Evolutionary conservation across 2,797 vertebrate species (phyloP), one percentile per base, ranked within the genome.

Genomic region (Pyrocephalus nanus): DNA sequence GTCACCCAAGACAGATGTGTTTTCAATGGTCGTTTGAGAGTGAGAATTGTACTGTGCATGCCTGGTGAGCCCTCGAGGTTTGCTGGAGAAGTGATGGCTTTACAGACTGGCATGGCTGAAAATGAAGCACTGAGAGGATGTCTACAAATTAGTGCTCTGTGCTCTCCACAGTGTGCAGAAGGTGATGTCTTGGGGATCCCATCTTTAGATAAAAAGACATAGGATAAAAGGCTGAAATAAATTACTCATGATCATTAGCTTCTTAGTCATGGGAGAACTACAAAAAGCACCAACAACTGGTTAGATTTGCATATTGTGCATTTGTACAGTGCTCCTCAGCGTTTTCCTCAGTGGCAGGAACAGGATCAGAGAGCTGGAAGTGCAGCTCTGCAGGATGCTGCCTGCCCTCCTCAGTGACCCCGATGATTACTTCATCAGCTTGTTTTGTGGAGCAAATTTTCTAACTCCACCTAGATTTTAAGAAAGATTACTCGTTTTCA

Each of bases 1-100:
- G 42, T 22, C 29, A 36, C n/a, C 29, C 10, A 42, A 38, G 58
- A 80, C 17, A 50, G 15, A 55, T 6, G 45, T 8, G 23, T 15
- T 66, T 20, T 34, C 22, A 64, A 6, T 3, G 6, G 8, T 12
- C 6, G 38, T 55, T 40, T 60, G 45, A 45, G 67, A 77, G 42
- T 0, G 6, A 57, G 53, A 71, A 36, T 15, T 47, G 30, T 26
- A 19, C 15, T 1, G 0, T 15, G 43, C 13, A 8, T 0, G 0
- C 16, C 32, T 9, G 4, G 38, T 30, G 45, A 89, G 23, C n/a
- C 62, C 11, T 2, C 13, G 9, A 15, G 19, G 12, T 64, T 36
- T 42, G 65, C 65, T 69, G 43, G 22, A 72, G 47, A 58, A 81
- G 17, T 9, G 43, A 16, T 0, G 1, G 58, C n/a, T 34, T 72